Base-by-base conservation (phyloP, 1,140 invertebrate genomes). In the Drosophila sp. region DNA sequence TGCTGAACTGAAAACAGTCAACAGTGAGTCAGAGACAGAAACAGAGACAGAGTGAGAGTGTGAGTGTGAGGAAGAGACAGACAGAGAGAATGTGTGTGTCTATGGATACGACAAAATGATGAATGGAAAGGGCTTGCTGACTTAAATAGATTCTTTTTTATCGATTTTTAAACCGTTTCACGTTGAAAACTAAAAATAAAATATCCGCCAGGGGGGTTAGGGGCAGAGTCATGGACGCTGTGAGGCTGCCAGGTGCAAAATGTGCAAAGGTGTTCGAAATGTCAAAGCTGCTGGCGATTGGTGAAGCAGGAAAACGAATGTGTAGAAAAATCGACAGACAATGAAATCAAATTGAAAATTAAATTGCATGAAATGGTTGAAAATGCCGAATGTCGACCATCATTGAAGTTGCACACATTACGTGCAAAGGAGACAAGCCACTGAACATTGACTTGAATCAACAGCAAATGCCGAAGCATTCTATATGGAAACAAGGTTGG, bases 181-280 rank as follows among this genome's bases (percentile, higher is more conserved):
- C 79, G 72, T 80, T 71, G 73, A 29, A 41, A 80, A 72, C 84
- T 83, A 89, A 89, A 89, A 89, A 89, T 89, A 89, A 80, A 83
- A 74, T 73, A 72, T n/a, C 71, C 36, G 27, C 32, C 82, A 76
- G 62, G 51, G 63, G 63, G 53, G 18, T 34, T 5, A 8, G 25
- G 0, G 6, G 43, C 34, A 54, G 41, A 36, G 45, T 50, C 54
- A 54, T 41, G 58, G 48, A n/a, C 54, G 40, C n/a, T 6, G 14
- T n/a, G 59, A 69, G 77, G 66, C 66, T 73, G 61, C 59, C 79
- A 87, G 79, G 65, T 89, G 83, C 80, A 80, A 89, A 89, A 77
- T 89, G 83, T 79, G 77, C 79, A n/a, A n/a, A n/a, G n/a, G n/a
- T n/a, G n/a, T 80, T 76, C 50, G 67, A 89, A 89, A 89, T 89